Evolutionary conservation across 2,113 vertebrate genomes (phyloP).

Genomic region (Odocoileus hemionus): DNA sequence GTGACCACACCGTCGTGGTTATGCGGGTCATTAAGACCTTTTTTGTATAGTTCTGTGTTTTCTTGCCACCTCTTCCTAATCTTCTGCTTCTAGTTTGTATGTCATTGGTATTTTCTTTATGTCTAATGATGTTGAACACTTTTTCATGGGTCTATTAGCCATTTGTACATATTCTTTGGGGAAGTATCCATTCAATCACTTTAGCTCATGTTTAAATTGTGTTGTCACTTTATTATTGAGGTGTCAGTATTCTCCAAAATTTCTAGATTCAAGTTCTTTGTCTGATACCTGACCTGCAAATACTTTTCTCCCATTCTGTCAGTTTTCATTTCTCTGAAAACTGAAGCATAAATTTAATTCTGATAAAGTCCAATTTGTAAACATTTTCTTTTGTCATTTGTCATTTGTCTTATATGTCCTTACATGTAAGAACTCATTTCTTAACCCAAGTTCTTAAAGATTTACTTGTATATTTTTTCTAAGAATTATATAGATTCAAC

Average conservation of each 20-base stretch:
- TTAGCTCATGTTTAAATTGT: background rate
- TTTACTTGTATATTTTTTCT: background rate
- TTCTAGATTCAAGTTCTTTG: background rate
- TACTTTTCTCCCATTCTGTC: background rate
- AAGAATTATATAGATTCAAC: background rate
- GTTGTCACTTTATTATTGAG: background rate
- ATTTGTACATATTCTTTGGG: background rate
- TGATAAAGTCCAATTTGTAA: background rate
- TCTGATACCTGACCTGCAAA: background rate
- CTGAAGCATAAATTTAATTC: background rate
- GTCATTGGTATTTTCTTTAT: no score
- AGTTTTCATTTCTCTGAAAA: background rate
- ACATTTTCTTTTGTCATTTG: background rate
- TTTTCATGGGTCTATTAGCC: background rate
- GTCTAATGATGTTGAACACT: background rate
- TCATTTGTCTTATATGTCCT: background rate
- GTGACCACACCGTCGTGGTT: background rate
- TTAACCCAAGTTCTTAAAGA: background rate
- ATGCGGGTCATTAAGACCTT: background rate
- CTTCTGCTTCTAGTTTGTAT: background rate
- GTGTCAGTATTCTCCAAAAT: background rate
- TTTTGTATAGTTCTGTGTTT: background rate
- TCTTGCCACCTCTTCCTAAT: background rate
- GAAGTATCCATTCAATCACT: background rate
- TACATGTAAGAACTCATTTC: background rate